Conservation (phyloP, 2,113 vertebrate genomes). For the Mus spicilegus region DNA sequence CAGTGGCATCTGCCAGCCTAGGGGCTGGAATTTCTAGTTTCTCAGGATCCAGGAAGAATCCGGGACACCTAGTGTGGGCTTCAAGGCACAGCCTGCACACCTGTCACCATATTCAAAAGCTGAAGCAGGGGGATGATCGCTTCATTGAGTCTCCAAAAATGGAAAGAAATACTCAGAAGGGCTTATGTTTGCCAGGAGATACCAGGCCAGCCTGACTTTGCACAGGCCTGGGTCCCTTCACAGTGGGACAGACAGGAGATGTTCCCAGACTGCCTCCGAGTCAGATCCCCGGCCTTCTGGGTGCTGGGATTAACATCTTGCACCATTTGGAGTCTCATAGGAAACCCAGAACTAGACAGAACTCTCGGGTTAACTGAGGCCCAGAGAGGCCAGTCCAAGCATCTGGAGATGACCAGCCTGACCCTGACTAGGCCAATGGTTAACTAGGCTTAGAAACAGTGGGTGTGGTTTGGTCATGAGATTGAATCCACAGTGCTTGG, state of each 20-base stretch:
- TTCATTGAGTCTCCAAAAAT: not conserved
- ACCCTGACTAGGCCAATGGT: constrained; percentile 10
- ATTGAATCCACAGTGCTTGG: not conserved
- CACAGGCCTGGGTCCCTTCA: not conserved
- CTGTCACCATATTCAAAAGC: not conserved
- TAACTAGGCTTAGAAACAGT: not conserved
- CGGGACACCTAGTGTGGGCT: too few relatives aligned
- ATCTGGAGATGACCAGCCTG: not conserved
- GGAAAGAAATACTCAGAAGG: not conserved
- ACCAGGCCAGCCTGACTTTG: not conserved
- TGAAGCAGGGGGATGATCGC: not conserved
- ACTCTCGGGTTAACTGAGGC: not conserved
- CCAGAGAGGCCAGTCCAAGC: not conserved
- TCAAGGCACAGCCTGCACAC: too few relatives aligned
- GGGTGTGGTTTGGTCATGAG: not conserved
- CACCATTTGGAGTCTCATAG: not conserved
- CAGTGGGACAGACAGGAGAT: not conserved
- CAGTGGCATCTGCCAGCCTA: not conserved
- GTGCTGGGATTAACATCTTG: not conserved
- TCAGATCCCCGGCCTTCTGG: not conserved
- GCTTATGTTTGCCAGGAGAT: not conserved
- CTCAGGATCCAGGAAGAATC: not conserved
- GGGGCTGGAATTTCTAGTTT: not conserved
- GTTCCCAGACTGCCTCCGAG: not conserved
- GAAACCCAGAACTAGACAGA: not conserved